Percentiles rank a stretch among this genome's conserved stretches.
Evolutionary conservation across 2,888 invertebrate genomes (phyloP).

Genomic region (Microchrysa polita): DNA sequence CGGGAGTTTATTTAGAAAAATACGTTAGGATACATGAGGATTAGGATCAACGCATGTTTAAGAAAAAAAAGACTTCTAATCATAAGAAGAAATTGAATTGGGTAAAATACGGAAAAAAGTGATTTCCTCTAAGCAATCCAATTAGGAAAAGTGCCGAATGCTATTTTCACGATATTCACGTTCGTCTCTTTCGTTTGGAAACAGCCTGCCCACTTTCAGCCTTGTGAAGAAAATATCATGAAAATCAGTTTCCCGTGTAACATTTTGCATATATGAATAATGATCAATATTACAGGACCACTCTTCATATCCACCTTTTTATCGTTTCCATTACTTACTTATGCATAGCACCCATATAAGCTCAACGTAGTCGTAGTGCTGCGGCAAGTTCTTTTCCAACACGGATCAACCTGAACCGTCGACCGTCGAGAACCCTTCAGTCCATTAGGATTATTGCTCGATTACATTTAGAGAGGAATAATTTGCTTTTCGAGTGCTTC

Average conservation of each 20-base stretch:
- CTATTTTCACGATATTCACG: too few relatives aligned
- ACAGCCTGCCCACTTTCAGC: background rate
- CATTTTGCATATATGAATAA: slow-evolving; percentile 36
- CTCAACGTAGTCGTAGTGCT: too few relatives aligned
- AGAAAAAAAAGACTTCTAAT: background rate
- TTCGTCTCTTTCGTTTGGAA: too few relatives aligned
- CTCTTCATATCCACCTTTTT: too few relatives aligned
- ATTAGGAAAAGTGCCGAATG: too few relatives aligned
- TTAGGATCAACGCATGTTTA: too few relatives aligned
- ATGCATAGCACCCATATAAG: background rate
- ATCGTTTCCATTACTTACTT: background rate
- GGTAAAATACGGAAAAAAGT: background rate
- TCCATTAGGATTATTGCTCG: slow-evolving; percentile 45
- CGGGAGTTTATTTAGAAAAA: background rate
- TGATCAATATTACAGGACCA: slow-evolving; percentile 9
- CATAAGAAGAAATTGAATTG: background rate
- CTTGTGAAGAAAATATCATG: slow-evolving; percentile 13
- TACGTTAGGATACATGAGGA: too few relatives aligned
- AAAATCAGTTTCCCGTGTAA: slow-evolving; percentile 13
- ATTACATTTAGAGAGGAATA: slow-evolving; percentile 45
- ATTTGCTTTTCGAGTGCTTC: slow-evolving; percentile 42
- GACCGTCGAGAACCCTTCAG: slow-evolving; percentile 36
- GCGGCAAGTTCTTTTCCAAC: background rate
- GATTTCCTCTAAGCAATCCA: too few relatives aligned
- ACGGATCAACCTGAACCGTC: slow-evolving; percentile 13